These are phyloP conservation scores for Bos indicus DNA, from an alignment of 2,113 vertebrate genomes.

Conservation along the genomic window DNA sequence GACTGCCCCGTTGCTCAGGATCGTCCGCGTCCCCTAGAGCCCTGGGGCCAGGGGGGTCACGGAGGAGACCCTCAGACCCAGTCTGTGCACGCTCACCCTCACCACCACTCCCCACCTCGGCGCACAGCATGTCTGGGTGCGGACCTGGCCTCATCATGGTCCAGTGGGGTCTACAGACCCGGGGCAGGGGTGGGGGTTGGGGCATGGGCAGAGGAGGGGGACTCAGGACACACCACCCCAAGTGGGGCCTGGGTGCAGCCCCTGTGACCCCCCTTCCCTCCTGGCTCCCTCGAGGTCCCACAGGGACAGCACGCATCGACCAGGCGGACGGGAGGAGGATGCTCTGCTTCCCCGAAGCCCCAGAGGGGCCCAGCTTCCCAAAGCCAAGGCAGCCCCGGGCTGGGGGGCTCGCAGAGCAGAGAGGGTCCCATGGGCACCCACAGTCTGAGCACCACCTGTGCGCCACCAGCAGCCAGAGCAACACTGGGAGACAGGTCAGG, in stretches of 20 bases:
- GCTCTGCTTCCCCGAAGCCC: not conserved
- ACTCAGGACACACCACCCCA: not conserved
- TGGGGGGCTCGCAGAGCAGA: fast-evolving
- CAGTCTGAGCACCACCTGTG: no score
- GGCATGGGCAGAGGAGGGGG: not conserved
- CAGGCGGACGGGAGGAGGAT: fast-evolving
- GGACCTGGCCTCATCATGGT: fast-evolving
- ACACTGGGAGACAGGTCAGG: not conserved
- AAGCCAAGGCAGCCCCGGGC: not conserved
- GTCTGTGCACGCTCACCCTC: not conserved
- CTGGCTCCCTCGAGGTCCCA: not conserved
- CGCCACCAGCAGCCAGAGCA: not conserved
- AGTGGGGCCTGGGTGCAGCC: not conserved
- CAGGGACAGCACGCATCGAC: fast-evolving
- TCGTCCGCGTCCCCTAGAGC: not conserved
- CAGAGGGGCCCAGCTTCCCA: not conserved
- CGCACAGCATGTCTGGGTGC: not conserved
- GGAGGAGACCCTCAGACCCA: not conserved
- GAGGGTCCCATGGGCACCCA: not conserved
- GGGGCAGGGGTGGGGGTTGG: no score
- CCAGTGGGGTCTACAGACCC: fast-evolving
- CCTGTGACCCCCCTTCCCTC: not conserved
- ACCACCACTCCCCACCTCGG: not conserved
- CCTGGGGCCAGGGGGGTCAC: fast-evolving
- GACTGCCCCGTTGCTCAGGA: not conserved